Evolutionary conservation across 2,888 invertebrate species (phyloP), one percentile per base, ranked within the genome.

Genomic region (Phrixothrix hirtus): DNA sequence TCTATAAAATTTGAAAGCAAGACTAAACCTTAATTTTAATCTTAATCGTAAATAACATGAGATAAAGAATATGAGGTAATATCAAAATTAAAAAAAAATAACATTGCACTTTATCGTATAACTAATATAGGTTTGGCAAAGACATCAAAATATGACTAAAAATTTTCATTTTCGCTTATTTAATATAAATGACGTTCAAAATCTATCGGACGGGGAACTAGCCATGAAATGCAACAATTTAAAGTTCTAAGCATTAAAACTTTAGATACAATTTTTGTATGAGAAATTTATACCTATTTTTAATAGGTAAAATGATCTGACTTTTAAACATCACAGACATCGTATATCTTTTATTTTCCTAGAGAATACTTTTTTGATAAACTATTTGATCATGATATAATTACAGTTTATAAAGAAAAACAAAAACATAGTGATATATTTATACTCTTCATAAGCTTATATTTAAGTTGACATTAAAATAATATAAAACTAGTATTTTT

Each of bases 71-170:
- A 70, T 74, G 73, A 74, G 73, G 73, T 74, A 74, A 71, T 69
- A 72, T 67, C 61, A 68, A 67, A n/a, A n/a, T 64, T 58, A 64
- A 60, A 54, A 58, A 51, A 62, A 68, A 64, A 66, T 67, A 70
- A 70, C 69, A 74, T 73, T 73, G 73, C 73, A 73, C 73, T 74
- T 72, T 71, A 65, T 47, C 35, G 31, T 44, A 55, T 49, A 50
- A 50, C 55, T 55, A 55, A 49, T 45, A 32, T 59, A 58, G 71
- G 70, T 73, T 74, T 74, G 72, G 72, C 72, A 73, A 72, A 58
- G 52, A 62, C 41, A 49, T 47, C 45, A 49, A 56, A 46, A 39
- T 46, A 44, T 58, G 52, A 58, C 55, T 59, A 53, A 48, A 47
- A 53, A 38, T 44, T 53, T 53, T 38, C 39, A 38, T 13, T 27